phyloP scores from a whole-genome alignment of 2,888 invertebrate species.

The Rhorus exstirpatorius region DNA sequence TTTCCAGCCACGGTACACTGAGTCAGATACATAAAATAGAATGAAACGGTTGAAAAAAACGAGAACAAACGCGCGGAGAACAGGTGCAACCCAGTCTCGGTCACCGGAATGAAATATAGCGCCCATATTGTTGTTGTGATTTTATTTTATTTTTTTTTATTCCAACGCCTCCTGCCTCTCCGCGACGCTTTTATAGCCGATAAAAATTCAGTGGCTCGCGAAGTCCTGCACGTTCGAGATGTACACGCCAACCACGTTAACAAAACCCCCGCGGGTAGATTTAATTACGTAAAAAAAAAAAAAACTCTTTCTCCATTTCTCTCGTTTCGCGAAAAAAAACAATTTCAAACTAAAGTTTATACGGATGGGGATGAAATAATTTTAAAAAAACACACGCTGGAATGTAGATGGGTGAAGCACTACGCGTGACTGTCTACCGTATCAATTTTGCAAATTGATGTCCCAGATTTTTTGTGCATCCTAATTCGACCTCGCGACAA shows the following conservation, averaged over 20 bases:
- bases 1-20: conserved; percentile 44
- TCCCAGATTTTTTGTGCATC: too few species aligned
- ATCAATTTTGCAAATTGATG: not conserved
- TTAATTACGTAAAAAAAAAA: conserved; percentile 56
- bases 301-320: conserved; percentile 23
- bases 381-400: too few species aligned
- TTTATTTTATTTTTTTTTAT: conserved; percentile 43
- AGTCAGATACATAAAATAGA: conserved; percentile 52
- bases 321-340: conserved; percentile 29
- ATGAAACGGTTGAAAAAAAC: conserved; percentile 26
- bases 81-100: conserved; percentile 44
- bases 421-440: not conserved
- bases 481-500: too few species aligned
- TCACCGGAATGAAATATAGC: conserved; percentile 58
- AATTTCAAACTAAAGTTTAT: conserved; percentile 34
- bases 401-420: too few species aligned
- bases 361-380: conserved; percentile 10
- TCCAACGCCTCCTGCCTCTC: conserved; percentile 20
- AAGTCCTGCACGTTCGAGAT: conserved; percentile 62
- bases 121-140: conserved; percentile 50
- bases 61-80: conserved; percentile 25
- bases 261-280: conserved; percentile 60
- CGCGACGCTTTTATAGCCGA: conserved; percentile 63
- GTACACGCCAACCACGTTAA: conserved; percentile 61
- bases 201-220: conserved; percentile 68